phyloP scores from a whole-genome alignment of 1,140 invertebrate species.

The Ylistrum balloti region DNA sequence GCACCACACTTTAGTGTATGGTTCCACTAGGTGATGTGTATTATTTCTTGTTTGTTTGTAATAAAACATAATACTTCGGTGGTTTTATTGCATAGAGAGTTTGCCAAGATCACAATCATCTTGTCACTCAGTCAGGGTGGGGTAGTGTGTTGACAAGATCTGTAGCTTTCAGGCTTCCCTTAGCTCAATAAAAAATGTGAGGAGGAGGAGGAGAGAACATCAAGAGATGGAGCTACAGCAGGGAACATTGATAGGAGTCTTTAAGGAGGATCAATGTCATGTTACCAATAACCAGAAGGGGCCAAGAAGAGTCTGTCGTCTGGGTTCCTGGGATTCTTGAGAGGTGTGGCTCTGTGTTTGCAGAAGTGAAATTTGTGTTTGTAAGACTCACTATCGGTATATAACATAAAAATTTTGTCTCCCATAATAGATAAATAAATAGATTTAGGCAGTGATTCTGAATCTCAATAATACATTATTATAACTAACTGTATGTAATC shows the following conservation, averaged over 20 bases:
- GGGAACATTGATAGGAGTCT: too few species aligned
- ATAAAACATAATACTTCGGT: neutral
- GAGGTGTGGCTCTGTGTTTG: too few species aligned
- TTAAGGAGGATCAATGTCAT: too few species aligned
- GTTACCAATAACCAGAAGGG: too few species aligned
- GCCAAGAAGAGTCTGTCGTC: too few species aligned
- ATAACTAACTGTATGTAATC: neutral
- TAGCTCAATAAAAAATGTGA: neutral
- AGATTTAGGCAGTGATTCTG: too few species aligned
- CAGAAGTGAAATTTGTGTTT: too few species aligned
- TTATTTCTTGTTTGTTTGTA: neutral
- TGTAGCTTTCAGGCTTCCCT: neutral
- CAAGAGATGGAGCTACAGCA: neutral
- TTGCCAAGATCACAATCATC: neutral
- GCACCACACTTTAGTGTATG: neutral
- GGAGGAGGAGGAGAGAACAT: neutral
- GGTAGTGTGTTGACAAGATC: neutral
- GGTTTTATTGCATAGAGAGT: neutral
- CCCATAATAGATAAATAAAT: too few species aligned
- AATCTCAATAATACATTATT: neutral
- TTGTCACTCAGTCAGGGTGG: constrained; percentile 21
- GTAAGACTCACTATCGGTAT: too few species aligned
- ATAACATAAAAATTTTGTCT: too few species aligned
- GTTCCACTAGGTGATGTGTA: neutral
- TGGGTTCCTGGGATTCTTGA: too few species aligned